Evolutionary conservation across 2,888 invertebrate genomes (phyloP).

Genomic region (Volucella inanis): DNA sequence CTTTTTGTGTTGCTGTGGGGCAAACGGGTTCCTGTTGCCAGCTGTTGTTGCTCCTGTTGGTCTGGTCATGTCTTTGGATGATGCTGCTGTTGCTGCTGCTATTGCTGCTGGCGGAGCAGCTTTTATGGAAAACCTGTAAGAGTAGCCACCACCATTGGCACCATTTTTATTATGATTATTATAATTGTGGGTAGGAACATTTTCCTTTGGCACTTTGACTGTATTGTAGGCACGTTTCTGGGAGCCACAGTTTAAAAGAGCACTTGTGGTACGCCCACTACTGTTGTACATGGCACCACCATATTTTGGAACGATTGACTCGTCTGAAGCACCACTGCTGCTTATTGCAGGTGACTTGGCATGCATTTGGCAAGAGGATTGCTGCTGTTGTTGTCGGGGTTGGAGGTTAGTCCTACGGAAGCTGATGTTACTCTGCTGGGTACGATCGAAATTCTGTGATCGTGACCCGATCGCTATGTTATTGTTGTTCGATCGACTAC

Average conservation of each 20-base stretch:
- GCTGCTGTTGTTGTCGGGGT: conserved; percentile 29
- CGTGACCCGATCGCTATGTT: conserved; percentile 63
- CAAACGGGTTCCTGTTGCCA: conserved; percentile 66
- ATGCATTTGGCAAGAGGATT: conserved; percentile 63
- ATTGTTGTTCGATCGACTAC: conserved; percentile 75
- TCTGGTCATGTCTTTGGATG: conserved; percentile 76
- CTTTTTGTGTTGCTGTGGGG: conserved; percentile 76
- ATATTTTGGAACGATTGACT: conserved; percentile 79
- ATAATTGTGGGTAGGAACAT: conserved; percentile 77
- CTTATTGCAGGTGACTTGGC: conserved; percentile 77
- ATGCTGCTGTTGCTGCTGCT: too few relatives aligned
- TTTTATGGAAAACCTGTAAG: conserved; percentile 64
- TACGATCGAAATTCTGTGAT: conserved; percentile 76
- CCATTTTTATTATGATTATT: conserved; percentile 48
- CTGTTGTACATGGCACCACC: conserved; percentile 71
- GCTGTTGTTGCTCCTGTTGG: conserved; percentile 78
- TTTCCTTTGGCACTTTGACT: conserved; percentile 81
- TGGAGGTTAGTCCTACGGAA: conserved; percentile 75
- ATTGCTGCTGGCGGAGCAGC: conserved; percentile 54
- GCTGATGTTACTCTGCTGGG: conserved; percentile 77
- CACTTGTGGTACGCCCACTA: conserved; percentile 55
- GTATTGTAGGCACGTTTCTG: conserved; percentile 82
- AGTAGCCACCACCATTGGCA: conserved; percentile 53
- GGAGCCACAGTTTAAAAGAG: conserved; percentile 73
- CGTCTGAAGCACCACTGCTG: conserved; percentile 77